phyloP scores from a whole-genome alignment of 2,113 vertebrate genomes.

The Leucoraja erinaceus region DNA sequence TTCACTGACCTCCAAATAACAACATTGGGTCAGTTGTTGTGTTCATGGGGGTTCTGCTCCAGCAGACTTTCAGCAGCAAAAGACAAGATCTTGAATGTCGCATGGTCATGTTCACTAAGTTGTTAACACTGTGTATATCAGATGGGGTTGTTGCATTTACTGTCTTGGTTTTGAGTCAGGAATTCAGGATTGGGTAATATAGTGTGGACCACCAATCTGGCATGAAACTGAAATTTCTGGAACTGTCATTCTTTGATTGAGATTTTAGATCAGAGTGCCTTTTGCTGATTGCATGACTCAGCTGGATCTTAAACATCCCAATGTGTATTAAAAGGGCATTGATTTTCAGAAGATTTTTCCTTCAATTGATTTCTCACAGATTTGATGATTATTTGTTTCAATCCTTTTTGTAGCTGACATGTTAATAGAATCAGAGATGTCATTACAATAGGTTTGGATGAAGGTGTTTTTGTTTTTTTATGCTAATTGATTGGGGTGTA shows the following conservation, averaged over 20 bases:
- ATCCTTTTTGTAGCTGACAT: neutral
- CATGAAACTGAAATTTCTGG: neutral
- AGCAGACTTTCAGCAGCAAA: neutral
- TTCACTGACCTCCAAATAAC: neutral
- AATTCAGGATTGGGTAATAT: neutral
- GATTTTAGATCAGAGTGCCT: neutral
- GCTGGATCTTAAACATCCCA: neutral
- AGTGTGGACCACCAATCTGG: neutral
- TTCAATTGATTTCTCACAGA: neutral
- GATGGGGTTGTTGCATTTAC: neutral
- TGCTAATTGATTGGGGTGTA: neutral
- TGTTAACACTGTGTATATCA: neutral
- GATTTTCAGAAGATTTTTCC: neutral
- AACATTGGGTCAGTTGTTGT: neutral
- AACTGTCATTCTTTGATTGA: neutral
- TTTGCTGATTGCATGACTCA: neutral
- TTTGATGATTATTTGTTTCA: neutral
- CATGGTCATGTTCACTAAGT: neutral
- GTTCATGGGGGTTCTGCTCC: neutral
- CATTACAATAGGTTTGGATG: neutral
- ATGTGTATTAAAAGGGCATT: neutral
- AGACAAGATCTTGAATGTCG: neutral
- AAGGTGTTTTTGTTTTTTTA: neutral
- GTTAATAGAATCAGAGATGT: neutral
- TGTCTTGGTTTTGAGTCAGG: neutral